These are phyloP conservation scores for Pycnomerus fuliginosus DNA, from an alignment of 2,888 invertebrate species.

Conservation along the genomic window DNA sequence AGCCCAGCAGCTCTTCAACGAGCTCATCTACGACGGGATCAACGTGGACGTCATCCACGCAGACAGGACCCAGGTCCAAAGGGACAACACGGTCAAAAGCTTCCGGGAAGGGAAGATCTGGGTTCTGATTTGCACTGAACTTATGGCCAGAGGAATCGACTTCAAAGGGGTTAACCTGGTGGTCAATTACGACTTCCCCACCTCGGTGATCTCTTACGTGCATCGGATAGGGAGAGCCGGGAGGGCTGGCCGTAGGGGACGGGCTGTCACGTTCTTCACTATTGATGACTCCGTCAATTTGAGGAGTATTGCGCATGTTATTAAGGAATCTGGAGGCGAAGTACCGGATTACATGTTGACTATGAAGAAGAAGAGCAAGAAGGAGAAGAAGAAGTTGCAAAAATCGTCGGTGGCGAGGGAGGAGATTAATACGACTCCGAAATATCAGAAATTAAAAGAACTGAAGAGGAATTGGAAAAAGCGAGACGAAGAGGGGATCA, in stretches of 20 bases:
- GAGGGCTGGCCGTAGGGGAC: slow-evolving; percentile 85
- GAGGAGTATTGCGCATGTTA: slow-evolving; percentile 85
- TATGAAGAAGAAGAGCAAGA: slow-evolving; percentile 67
- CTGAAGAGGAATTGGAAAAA: no score
- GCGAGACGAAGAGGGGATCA: no score
- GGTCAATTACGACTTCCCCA: slow-evolving; percentile 96
- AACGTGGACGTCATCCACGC: slow-evolving; percentile 94
- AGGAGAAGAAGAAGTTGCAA: slow-evolving; percentile 59
- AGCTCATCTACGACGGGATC: slow-evolving; percentile 81
- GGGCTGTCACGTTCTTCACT: slow-evolving; percentile 93
- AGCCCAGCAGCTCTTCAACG: slow-evolving; percentile 88
- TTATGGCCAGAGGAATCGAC: slow-evolving; percentile 96
- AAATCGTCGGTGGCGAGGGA: no score
- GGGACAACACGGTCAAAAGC: slow-evolving; percentile 86
- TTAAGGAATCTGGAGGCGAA: slow-evolving; percentile 87
- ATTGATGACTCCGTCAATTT: slow-evolving; percentile 83
- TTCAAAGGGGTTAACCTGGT: slow-evolving; percentile 96
- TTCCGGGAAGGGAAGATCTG: slow-evolving; percentile 93
- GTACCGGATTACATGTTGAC: slow-evolving; percentile 90
- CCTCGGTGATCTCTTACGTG: slow-evolving; percentile 84
- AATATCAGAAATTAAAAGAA: no score
- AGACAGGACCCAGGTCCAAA: slow-evolving; percentile 83
- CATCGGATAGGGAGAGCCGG: slow-evolving; percentile 90
- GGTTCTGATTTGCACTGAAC: slow-evolving; percentile 95
- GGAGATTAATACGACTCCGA: no score